These are phyloP conservation scores for Bacillus rossius DNA, from an alignment of 1,140 invertebrate species.

Conservation along the genomic window DNA sequence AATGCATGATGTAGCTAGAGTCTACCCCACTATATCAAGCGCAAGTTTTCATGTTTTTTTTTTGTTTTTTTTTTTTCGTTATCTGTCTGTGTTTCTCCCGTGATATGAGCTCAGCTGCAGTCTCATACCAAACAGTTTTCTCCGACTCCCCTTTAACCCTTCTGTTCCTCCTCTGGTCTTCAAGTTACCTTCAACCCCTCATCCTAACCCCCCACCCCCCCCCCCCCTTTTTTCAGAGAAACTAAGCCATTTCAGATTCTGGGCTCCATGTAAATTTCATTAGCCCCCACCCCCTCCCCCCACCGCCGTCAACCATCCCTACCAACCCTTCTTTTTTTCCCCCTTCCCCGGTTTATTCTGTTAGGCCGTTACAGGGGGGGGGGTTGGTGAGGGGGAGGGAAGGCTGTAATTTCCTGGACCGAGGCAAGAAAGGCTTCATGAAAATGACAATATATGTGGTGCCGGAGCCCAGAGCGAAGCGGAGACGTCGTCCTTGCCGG, in stretches of 20 bases:
- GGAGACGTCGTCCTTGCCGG: no score
- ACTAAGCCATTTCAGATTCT: conserved; percentile 6
- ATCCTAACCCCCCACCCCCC: no score
- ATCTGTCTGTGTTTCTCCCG: neutral
- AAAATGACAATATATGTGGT: conserved; percentile 10
- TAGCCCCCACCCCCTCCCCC: neutral
- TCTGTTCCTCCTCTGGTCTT: no score
- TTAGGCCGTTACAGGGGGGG: conserved; percentile 3
- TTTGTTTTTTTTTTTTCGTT: neutral
- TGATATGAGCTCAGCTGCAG: no score
- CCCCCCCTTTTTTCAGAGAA: neutral
- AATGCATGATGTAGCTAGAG: no score
- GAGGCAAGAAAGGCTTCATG: conserved; percentile 5
- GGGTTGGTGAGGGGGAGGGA: no score
- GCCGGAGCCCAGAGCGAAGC: neutral
- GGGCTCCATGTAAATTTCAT: conserved; percentile 10
- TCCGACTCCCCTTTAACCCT: no score
- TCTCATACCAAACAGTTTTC: neutral
- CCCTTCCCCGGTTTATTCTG: neutral
- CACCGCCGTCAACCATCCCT: neutral
- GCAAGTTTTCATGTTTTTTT: no score
- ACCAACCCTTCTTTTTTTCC: neutral
- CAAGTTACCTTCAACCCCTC: no score
- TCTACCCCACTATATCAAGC: no score
- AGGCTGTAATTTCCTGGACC: conserved; percentile 8